phyloP scores from a whole-genome alignment of 2,113 vertebrate genomes.

The Heliornis fulica region DNA sequence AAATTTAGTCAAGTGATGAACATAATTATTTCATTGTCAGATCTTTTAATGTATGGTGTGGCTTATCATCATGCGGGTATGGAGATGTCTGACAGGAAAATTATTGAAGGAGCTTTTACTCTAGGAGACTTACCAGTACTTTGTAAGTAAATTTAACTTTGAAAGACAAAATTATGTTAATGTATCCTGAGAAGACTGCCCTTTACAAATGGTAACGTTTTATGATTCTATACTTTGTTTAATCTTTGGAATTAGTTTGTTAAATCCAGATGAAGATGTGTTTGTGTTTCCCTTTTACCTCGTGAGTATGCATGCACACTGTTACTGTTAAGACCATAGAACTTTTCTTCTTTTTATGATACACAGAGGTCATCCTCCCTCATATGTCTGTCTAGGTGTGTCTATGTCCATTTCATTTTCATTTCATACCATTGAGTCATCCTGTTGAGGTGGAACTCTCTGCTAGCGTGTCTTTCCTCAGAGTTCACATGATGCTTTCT shows the following conservation, averaged over 20 bases:
- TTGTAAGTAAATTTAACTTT: slow-evolving; percentile 80
- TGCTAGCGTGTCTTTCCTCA: not conserved
- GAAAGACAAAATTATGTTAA: not conserved
- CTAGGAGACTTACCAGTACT: slow-evolving; percentile 91
- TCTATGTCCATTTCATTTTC: not conserved
- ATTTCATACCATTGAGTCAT: not conserved
- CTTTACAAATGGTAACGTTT: not conserved
- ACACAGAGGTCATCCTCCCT: not conserved
- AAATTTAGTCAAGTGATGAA: not conserved
- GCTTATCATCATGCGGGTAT: slow-evolving; percentile 96
- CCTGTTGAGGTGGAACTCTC: not conserved
- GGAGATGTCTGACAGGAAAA: slow-evolving; percentile 89
- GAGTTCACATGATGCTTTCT: not conserved
- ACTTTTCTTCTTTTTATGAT: not conserved
- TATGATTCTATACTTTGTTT: not conserved
- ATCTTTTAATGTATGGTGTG: slow-evolving; percentile 84
- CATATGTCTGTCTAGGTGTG: not conserved
- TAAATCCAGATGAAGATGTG: not conserved
- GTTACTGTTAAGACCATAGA: not conserved
- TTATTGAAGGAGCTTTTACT: slow-evolving; percentile 87
- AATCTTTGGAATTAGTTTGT: not conserved
- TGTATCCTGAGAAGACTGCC: not conserved
- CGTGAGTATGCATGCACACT: not conserved
- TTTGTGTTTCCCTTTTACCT: not conserved
- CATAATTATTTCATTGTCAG: slow-evolving; percentile 68